Evolutionary conservation across 2,888 invertebrate genomes (phyloP).

Genomic region (Parthenolecanium corni): DNA sequence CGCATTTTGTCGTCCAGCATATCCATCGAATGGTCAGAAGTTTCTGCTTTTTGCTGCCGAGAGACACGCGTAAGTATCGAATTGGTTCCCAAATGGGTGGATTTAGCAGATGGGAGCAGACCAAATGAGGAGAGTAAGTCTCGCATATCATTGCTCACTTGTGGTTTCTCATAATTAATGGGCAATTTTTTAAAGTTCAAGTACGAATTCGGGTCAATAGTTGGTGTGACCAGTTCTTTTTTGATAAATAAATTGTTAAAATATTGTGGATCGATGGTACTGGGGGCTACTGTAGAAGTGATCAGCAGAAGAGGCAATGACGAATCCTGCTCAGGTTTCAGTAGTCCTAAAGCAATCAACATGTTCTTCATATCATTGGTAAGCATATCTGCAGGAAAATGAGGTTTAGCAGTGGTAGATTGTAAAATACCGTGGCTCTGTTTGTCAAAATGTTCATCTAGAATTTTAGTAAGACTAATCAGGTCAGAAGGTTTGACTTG

Average conservation of each 20-base stretch:
- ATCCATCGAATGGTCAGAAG: background rate
- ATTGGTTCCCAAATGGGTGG: slow-evolving; percentile 10
- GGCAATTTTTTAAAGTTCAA: slow-evolving; percentile 42
- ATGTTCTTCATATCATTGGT: slow-evolving; percentile 39
- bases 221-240: slow-evolving; percentile 31
- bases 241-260: background rate
- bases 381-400: slow-evolving; percentile 33
- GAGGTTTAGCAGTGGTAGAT: slow-evolving; percentile 11
- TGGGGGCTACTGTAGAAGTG: background rate
- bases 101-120: slow-evolving; percentile 35
- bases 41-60: background rate
- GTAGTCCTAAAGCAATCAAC: slow-evolving; percentile 41
- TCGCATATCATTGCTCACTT: slow-evolving; percentile 38
- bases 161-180: slow-evolving; percentile 32
- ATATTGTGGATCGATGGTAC: background rate
- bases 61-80: background rate
- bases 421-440: too few relatives aligned
- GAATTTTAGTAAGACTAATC: slow-evolving; percentile 10
- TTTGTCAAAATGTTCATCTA: slow-evolving; percentile 10
- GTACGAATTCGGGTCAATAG: slow-evolving; percentile 38
- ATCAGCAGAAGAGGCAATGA: background rate
- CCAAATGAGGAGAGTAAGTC: slow-evolving; percentile 42
- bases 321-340: slow-evolving; percentile 24
- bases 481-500: slow-evolving; percentile 18
- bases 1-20: slow-evolving; percentile 10